A percentile compares a stretch with the other conserved stretches of the same genome.
Evolutionary conservation across 2,797 vertebrate species (phyloP).

Genomic region (Cossypha dichroa): DNA sequence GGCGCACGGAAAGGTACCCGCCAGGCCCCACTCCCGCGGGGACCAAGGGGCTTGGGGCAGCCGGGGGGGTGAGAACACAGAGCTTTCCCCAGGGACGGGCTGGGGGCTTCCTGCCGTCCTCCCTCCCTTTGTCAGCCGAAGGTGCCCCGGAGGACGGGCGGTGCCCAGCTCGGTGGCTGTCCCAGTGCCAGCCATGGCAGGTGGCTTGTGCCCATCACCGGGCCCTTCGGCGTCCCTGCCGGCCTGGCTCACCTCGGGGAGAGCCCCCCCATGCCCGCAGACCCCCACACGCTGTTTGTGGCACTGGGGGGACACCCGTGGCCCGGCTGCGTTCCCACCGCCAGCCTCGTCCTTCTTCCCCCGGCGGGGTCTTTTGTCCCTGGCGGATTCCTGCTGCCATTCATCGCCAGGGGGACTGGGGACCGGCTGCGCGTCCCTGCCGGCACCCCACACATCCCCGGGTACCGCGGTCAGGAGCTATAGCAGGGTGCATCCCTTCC

Average conservation of each 20-base stretch:
- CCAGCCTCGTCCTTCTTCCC: not conserved
- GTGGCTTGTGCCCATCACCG: slow-evolving; percentile 5
- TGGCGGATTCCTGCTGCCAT: not conserved
- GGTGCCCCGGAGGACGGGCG: slow-evolving; percentile 22
- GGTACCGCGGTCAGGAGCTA: not conserved
- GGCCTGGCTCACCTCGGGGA: not conserved
- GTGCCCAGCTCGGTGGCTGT: not conserved
- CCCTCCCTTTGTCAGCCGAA: not conserved
- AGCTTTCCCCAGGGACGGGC: not conserved
- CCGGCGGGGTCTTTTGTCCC: not conserved
- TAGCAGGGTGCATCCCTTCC: not conserved
- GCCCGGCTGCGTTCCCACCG: not conserved
- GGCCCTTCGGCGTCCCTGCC: not conserved
- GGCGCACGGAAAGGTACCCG: slow-evolving; percentile 30
- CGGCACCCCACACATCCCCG: not conserved
- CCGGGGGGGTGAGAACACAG: not conserved
- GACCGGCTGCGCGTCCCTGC: not conserved
- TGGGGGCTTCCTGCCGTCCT: not conserved
- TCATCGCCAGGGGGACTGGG: not conserved
- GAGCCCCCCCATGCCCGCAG: not conserved
- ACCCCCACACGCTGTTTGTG: not conserved
- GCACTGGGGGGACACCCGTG: not conserved
- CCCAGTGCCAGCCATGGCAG: not conserved
- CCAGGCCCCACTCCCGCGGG: not conserved
- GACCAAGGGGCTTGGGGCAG: not conserved